Evolutionary conservation across 2,113 vertebrate genomes (phyloP).

Genomic region (Todiramphus saurophagus): DNA sequence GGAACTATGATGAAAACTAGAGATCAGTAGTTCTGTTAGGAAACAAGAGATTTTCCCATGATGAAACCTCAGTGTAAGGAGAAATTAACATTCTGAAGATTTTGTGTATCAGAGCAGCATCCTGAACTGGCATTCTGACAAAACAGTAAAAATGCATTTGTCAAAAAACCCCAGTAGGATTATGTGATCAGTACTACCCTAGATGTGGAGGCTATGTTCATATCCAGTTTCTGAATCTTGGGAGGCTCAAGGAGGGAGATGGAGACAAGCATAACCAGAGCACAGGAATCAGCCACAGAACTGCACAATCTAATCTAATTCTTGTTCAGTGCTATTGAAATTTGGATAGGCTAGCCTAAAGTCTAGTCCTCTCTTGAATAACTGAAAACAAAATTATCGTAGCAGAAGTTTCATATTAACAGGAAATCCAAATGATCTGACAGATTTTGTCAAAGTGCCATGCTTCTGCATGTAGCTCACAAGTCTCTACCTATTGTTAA

Average conservation of each 20-base stretch:
- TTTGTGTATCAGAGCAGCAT: neutral
- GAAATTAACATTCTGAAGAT: neutral
- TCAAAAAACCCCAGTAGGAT: neutral
- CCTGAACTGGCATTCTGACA: neutral
- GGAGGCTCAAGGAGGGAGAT: neutral
- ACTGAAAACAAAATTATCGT: neutral
- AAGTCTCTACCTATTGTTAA: neutral
- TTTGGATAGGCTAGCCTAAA: neutral
- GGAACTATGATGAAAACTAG: neutral
- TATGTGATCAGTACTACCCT: accelerated
- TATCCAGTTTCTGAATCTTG: neutral
- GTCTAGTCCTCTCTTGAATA: neutral
- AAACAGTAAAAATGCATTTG: neutral
- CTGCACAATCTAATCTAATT: neutral
- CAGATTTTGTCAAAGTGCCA: neutral
- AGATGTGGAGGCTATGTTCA: neutral
- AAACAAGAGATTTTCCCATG: neutral
- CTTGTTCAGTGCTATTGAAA: neutral
- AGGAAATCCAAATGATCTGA: neutral
- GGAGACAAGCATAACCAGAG: neutral
- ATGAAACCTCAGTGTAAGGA: neutral
- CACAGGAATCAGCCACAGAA: neutral
- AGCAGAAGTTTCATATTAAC: neutral
- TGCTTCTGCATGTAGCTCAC: neutral
- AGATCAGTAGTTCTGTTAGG: neutral